A percentile compares a stretch with the other conserved stretches of the same genome.
These are phyloP conservation scores for Myotis davidii DNA, from an alignment of 2,113 vertebrate genomes.

Conservation along the genomic window DNA sequence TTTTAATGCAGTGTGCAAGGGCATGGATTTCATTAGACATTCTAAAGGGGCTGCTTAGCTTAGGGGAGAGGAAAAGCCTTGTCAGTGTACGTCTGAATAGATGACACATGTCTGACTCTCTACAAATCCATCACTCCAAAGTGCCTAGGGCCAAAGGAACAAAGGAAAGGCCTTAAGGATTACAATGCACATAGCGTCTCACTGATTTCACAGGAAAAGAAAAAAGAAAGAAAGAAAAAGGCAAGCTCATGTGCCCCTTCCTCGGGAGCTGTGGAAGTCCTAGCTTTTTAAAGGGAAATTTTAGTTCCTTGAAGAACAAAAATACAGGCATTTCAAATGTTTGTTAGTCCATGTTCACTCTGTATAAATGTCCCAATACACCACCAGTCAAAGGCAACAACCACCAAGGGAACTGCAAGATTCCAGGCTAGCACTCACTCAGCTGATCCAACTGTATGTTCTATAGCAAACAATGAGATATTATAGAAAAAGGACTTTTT, in stretches of 20 bases:
- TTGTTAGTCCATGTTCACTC: neutral
- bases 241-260: neutral
- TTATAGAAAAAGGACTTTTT: neutral
- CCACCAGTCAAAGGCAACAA: neutral
- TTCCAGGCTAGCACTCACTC: neutral
- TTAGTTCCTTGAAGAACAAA: neutral
- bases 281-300: neutral
- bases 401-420: neutral
- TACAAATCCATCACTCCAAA: neutral
- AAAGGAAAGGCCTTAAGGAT: neutral
- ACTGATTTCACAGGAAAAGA: neutral
- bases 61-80: neutral
- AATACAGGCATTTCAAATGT: neutral
- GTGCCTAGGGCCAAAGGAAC: neutral
- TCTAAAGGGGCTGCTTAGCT: neutral
- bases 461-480: neutral
- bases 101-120: neutral
- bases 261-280: neutral
- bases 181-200: neutral
- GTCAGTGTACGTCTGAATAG: neutral
- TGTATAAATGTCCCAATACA: neutral
- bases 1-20: neutral
- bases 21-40: slow-evolving; percentile 33
- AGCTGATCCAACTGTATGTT: neutral
- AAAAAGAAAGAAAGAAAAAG: too few species aligned